Conservation (phyloP, 2,888 invertebrate genomes). For the Hartigia nigra region DNA sequence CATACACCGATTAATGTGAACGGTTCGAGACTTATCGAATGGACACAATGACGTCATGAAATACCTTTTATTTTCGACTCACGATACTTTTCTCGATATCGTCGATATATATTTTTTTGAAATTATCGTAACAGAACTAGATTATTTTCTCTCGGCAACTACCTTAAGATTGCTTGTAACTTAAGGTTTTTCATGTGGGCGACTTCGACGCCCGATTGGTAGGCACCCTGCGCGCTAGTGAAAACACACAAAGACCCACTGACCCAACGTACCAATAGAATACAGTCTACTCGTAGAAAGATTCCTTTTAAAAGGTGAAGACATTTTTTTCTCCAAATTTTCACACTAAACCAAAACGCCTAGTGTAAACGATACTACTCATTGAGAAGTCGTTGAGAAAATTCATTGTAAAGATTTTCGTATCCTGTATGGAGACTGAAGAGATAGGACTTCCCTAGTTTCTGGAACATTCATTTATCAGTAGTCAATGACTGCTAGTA, state of each 20-base stretch:
- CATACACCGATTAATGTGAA: neutral
- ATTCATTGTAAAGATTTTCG: neutral
- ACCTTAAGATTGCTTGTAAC: constrained; percentile 32
- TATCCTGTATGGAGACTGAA: neutral
- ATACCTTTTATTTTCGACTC: neutral
- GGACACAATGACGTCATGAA: neutral
- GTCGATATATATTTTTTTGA: neutral
- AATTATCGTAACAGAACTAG: neutral
- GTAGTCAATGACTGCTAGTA: neutral
- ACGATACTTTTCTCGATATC: neutral
- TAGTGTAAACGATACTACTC: neutral
- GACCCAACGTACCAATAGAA: neutral
- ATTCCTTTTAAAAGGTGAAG: neutral
- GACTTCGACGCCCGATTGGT: constrained; percentile 57
- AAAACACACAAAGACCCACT: neutral
- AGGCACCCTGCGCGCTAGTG: constrained; percentile 19
- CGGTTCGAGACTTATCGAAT: neutral
- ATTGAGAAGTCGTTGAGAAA: neutral
- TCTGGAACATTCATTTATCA: neutral
- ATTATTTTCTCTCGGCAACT: constrained; percentile 22
- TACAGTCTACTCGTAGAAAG: neutral
- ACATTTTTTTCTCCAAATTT: neutral
- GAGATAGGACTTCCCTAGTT: neutral
- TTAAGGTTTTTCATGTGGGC: constrained; percentile 45
- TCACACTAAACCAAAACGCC: neutral